Evolutionary conservation across 2,797 vertebrate species (phyloP).

Genomic region (Cygnus olor): DNA sequence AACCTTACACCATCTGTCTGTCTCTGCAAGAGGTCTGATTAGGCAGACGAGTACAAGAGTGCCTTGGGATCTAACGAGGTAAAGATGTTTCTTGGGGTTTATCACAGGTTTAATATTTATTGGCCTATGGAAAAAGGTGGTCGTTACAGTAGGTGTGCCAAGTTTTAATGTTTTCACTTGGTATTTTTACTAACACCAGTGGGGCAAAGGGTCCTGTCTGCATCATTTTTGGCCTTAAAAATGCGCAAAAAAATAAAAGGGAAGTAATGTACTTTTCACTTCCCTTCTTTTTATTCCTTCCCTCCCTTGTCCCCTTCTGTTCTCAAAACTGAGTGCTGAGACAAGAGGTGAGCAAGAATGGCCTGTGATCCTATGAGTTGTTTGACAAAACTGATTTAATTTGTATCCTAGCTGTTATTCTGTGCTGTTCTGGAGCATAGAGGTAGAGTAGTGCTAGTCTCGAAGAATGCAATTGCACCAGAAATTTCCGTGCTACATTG

Average conservation of each 20-base stretch:
- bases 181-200: background rate
- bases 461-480: background rate
- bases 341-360: background rate
- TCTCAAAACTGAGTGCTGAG: background rate
- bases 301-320: background rate
- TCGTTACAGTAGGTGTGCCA: background rate
- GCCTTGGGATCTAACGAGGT: background rate
- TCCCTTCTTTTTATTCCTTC: background rate
- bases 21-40: slow-evolving; percentile 8
- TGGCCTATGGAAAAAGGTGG: background rate
- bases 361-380: background rate
- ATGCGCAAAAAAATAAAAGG: background rate
- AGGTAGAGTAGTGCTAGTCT: background rate
- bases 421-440: background rate
- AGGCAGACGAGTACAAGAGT: background rate
- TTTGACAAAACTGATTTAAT: background rate
- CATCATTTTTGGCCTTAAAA: background rate
- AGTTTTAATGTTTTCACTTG: background rate
- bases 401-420: background rate
- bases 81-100: background rate
- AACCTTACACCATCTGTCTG: background rate
- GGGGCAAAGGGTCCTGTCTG: background rate
- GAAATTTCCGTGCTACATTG: background rate
- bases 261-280: background rate
- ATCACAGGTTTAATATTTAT: background rate